Percentiles rank a stretch among this genome's conserved stretches.
Evolutionary conservation across 2,797 vertebrate genomes (phyloP).

Genomic region (Gephyroberyx darwinii): DNA sequence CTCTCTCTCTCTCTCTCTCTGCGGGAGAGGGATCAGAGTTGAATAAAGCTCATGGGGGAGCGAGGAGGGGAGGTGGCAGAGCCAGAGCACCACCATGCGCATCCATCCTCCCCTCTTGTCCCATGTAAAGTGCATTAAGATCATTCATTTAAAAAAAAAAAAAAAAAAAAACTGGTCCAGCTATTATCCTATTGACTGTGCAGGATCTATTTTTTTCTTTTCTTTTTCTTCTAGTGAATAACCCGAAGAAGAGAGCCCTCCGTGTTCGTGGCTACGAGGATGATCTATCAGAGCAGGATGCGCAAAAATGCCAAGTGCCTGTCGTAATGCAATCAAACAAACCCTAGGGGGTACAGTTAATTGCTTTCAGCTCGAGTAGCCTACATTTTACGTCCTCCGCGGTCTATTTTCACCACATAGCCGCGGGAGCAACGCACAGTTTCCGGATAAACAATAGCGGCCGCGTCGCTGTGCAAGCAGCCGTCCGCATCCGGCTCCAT

Average conservation of each 20-base stretch:
- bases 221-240: background rate
- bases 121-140: conserved; percentile 32
- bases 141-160: conserved; percentile 63
- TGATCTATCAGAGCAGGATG: background rate
- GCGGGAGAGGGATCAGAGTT: background rate
- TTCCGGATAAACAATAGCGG: conserved; percentile 49
- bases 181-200: conserved; percentile 23
- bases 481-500: too few species aligned
- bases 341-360: conserved; percentile 18
- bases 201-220: background rate
- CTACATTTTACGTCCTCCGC: background rate
- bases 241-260: background rate
- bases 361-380: conserved; percentile 19
- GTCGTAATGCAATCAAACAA: background rate
- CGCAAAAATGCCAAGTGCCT: background rate
- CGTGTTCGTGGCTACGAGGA: background rate
- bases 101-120: conserved; percentile 47
- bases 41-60: background rate
- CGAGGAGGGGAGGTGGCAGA: conserved; percentile 11
- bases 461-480: conserved; percentile 5
- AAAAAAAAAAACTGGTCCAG: conserved; percentile 35
- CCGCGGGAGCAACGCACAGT: conserved; percentile 18
- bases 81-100: conserved; percentile 39
- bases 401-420: conserved; percentile 23
- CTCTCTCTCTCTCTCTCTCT: background rate